Evolutionary conservation across 2,113 vertebrate species (phyloP).

Genomic region (Gambusia holbrooki): DNA sequence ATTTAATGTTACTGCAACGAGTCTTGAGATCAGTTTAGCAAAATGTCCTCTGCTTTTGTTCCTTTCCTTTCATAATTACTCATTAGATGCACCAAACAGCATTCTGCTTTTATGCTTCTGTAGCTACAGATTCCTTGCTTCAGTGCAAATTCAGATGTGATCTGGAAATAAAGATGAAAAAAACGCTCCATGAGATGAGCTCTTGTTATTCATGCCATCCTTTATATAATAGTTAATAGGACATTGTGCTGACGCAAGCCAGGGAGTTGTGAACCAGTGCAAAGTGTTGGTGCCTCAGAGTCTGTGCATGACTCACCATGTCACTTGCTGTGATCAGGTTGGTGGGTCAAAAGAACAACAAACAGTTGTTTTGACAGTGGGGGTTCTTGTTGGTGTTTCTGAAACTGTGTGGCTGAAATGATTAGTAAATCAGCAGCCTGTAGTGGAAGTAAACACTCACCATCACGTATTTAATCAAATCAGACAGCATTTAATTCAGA

Average conservation of each 20-base stretch:
- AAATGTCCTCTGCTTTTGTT: neutral
- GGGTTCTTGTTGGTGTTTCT: constrained; percentile 16
- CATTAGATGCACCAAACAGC: neutral
- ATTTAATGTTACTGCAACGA: neutral
- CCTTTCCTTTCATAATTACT: neutral
- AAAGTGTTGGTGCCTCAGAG: constrained; percentile 38
- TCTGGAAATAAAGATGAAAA: neutral
- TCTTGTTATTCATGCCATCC: constrained; percentile 30
- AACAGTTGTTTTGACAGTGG: constrained; percentile 52
- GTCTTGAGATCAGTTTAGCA: neutral
- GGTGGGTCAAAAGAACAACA: constrained; percentile 66
- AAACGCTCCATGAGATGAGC: neutral
- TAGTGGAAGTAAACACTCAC: constrained; percentile 9
- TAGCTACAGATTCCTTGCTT: neutral
- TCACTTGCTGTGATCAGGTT: constrained; percentile 50
- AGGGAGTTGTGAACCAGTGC: constrained; percentile 53
- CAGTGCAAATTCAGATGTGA: neutral
- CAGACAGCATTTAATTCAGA: neutral
- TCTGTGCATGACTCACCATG: constrained; percentile 63
- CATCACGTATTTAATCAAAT: constrained; percentile 14
- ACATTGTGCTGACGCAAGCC: constrained; percentile 49
- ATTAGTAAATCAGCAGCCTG: constrained; percentile 15
- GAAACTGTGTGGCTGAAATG: constrained; percentile 8
- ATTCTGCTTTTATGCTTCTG: neutral
- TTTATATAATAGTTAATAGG: constrained; percentile 45